Evolutionary conservation across 2,797 vertebrate species (phyloP), one percentile per base, ranked within the genome.

Genomic region (Gymnocypris eckloni): DNA sequence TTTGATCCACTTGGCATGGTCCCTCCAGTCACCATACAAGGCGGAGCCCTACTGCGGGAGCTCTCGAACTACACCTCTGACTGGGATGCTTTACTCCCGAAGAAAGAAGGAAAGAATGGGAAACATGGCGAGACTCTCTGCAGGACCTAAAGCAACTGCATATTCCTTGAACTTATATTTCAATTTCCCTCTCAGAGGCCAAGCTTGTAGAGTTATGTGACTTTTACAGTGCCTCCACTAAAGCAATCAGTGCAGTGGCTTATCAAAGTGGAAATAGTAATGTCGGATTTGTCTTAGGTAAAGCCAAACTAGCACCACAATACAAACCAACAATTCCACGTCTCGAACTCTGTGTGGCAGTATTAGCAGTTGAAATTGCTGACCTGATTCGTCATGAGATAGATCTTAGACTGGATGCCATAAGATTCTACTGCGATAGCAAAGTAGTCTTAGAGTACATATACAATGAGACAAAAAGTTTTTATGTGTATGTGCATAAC

Each of bases 1-100:
- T 73, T 73, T 48, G 71, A 48, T 48, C 43, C 43, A 73, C 71
- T 73, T 12, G 4, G 41, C 70, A 72, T 72, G 39, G 70, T 72
- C 39, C 41, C 69, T 71, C 37, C 41, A 1, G 70, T 45, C 43
- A 72, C 11, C 11, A 15, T 72, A 41, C 41, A 45, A 72, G 70
- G 70, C n/a, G 20, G 41, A 13, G 41, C 41, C 39, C 8, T 45
- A 13, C n/a, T 72, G 20, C 10, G 70, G 5, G 11, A 72, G 7
- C 41, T 45, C 43, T 72, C 11, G 0, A 45, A 45, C 22, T 25
- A 7, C 22, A 72, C 70, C 6, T 45, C 70, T 15, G 41, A 72
- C 6, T 45, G 70, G 70, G 41, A 75, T 50, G 13, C 2, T 50
- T 8, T 25, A 18, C 45, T 75, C 50, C 72, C 4, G 45, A 75